These are phyloP conservation scores for Gastrophysa polygoni DNA, from an alignment of 2,888 invertebrate genomes.

Conservation along the genomic window DNA sequence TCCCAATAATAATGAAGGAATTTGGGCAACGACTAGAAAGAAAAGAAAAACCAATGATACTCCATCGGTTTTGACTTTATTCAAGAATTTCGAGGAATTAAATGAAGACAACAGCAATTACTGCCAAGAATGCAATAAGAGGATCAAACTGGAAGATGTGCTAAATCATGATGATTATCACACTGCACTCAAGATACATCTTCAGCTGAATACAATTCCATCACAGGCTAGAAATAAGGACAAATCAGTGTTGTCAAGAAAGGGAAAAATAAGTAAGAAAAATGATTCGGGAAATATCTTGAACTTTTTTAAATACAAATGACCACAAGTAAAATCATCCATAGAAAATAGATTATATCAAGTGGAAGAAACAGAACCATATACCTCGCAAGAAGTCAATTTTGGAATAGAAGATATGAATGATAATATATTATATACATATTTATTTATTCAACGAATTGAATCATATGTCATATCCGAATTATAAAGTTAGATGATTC, in stretches of 20 bases:
- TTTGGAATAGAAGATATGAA: too few relatives aligned
- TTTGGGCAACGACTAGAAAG: slow-evolving; percentile 23
- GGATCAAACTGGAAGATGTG: slow-evolving; percentile 63
- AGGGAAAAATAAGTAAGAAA: background rate
- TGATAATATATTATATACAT: too few relatives aligned
- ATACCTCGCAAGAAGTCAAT: too few relatives aligned
- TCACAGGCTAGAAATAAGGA: background rate
- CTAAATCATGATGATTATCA: slow-evolving; percentile 70
- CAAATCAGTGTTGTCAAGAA: background rate
- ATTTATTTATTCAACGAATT: too few relatives aligned
- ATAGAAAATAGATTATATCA: too few relatives aligned
- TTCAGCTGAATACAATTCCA: background rate
- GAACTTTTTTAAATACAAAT: background rate
- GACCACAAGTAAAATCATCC: too few relatives aligned
- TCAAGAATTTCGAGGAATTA: slow-evolving; percentile 42
- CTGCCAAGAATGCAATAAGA: slow-evolving; percentile 72
- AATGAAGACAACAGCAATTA: slow-evolving; percentile 37
- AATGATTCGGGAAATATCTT: background rate
- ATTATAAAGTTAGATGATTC: too few relatives aligned
- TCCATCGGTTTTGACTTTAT: slow-evolving; percentile 38
- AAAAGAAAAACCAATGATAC: slow-evolving; percentile 19
- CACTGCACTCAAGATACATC: slow-evolving; percentile 1
- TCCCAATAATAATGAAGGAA: slow-evolving; percentile 31
- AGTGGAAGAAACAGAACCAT: too few relatives aligned
- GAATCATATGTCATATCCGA: too few relatives aligned